phyloP scores from a whole-genome alignment of 2,888 invertebrate genomes.

The Patella caerulea region DNA sequence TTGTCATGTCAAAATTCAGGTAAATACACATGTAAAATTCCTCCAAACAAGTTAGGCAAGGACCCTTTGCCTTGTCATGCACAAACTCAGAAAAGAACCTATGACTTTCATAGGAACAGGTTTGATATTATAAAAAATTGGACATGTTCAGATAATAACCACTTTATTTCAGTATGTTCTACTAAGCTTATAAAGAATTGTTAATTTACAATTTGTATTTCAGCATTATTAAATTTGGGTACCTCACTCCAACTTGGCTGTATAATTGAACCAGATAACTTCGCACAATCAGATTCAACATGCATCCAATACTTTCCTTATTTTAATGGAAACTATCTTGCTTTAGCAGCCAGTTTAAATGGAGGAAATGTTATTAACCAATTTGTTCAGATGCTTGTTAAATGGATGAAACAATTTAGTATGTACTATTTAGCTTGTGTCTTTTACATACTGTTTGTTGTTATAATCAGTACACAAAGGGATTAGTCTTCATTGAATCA shows the following conservation, averaged over 20 bases:
- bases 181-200: neutral
- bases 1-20: slow-evolving; percentile 75
- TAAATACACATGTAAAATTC: slow-evolving; percentile 27
- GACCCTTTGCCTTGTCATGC: slow-evolving; percentile 14
- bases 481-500: too few relatives aligned
- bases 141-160: neutral
- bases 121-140: neutral
- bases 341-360: slow-evolving; percentile 89
- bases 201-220: neutral
- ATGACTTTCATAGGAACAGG: slow-evolving; percentile 19
- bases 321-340: slow-evolving; percentile 79
- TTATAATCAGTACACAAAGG: too few relatives aligned
- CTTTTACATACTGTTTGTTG: too few relatives aligned
- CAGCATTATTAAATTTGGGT: slow-evolving; percentile 85
- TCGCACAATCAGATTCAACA: slow-evolving; percentile 37
- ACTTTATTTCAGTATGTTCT: neutral
- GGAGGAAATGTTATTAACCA: slow-evolving; percentile 86
- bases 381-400: slow-evolving; percentile 83
- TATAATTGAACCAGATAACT: slow-evolving; percentile 51
- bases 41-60: too few relatives aligned
- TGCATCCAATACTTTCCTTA: slow-evolving; percentile 78
- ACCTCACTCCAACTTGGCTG: slow-evolving; percentile 88
- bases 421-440: slow-evolving; percentile 20
- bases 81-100: slow-evolving; percentile 12
- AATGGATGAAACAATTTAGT: slow-evolving; percentile 83